Percentiles rank a stretch among this genome's conserved stretches.
phyloP scores from a whole-genome alignment of 2,888 invertebrate species.

The Plutella xylostella region DNA sequence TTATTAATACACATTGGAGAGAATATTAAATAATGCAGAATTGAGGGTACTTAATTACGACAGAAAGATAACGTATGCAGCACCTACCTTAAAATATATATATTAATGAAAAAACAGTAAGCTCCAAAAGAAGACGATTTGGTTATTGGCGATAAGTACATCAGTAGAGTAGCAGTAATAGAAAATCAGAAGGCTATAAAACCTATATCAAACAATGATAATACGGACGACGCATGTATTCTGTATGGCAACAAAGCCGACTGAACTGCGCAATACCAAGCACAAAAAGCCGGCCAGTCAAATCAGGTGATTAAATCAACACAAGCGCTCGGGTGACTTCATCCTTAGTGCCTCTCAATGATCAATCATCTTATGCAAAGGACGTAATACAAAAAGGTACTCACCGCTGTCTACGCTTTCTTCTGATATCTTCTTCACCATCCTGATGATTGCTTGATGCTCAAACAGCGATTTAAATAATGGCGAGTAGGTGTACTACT shows the following conservation, averaged over 20 bases:
- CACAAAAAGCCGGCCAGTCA: slow-evolving; percentile 24
- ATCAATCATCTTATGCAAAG: slow-evolving; percentile 12
- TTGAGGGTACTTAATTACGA: too few relatives aligned
- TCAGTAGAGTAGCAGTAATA: too few relatives aligned
- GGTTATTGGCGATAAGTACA: too few relatives aligned
- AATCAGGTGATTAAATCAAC: slow-evolving; percentile 16
- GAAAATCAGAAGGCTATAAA: too few relatives aligned
- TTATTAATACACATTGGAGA: too few relatives aligned
- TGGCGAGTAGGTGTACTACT: slow-evolving; percentile 60
- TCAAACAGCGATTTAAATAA: slow-evolving; percentile 52
- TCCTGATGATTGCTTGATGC: slow-evolving; percentile 53
- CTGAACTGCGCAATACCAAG: slow-evolving; percentile 29
- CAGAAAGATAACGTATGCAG: too few relatives aligned
- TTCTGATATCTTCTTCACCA: slow-evolving; percentile 70
- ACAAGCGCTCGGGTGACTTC: background rate
- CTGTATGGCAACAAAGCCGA: slow-evolving; percentile 17
- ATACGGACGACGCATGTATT: too few relatives aligned
- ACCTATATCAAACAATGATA: too few relatives aligned
- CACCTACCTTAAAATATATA: too few relatives aligned
- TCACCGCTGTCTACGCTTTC: slow-evolving; percentile 69
- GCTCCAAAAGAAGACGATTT: too few relatives aligned
- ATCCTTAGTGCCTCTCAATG: slow-evolving; percentile 8
- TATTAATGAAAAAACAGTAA: too few relatives aligned
- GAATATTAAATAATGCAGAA: too few relatives aligned
- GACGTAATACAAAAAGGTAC: slow-evolving; percentile 24